Evolutionary conservation across 2,797 vertebrate genomes (phyloP), one percentile per base, ranked within the genome.

Genomic region (Ammospiza maritima): DNA sequence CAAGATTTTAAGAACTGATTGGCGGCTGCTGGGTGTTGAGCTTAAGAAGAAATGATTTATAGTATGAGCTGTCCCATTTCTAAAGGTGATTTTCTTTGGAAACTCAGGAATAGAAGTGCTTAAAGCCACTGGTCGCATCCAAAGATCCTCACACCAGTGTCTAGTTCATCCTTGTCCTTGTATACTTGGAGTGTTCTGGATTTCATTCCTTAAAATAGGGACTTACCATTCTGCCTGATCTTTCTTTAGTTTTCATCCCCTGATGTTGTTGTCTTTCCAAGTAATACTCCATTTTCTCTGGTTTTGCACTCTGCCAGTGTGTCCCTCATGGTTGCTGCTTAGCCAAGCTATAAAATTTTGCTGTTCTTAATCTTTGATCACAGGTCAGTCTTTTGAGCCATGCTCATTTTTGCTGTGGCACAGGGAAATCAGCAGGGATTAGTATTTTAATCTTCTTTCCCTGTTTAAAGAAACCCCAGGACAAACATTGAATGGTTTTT

Each of bases 361-460:
- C 65, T 87, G 29, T 16, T 94, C 71, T 72, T 92, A 95, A 92
- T 95, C 89, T 95, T 93, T 90, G 65, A 92, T 69, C 90, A 42
- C 51, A 94, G 93, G 78, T 95, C 94, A 90, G 60, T 82, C 81
- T 66, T 91, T 67, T 40, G 34, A 90, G 80, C 69, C 76, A 87
- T 2, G 0, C 50, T 94, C 64, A 58, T 91, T 95, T 94, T 93
- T 95, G 64, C 85, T 87, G 69, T 83, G 85, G 48, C 48, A 26
- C 77, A 67, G 70, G 48, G 79, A 94, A 97, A 96, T 89, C 2
- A 1, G 61, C 4, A 1, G 48, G 80, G 92, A 94, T 95, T 95
- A 92, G 75, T 85, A 84, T 92, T 91, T 95, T 93, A 95, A 91
- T 95, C 93, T 95, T 92, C 94, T 95, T 94, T 92, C 70, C 57